Base-by-base conservation (phyloP, 92 coral and sea anemone genomes). In the Porites rus region DNA sequence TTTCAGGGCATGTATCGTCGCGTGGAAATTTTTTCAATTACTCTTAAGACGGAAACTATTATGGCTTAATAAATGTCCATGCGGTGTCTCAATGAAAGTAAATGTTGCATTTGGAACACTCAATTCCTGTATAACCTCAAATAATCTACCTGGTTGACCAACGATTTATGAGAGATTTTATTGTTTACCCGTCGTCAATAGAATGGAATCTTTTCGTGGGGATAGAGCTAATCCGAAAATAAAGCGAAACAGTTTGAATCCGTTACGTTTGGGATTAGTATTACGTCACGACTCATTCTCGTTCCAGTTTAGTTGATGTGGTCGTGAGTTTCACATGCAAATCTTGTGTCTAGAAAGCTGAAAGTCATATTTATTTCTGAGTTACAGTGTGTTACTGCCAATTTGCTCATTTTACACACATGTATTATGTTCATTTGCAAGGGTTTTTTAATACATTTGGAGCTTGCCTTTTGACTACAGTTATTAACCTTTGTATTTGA, bases 121-220 rank as follows among this genome's bases (percentile, higher is more conserved):
- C 11, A 51, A 18, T 18, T 73, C 77, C 20, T 69, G 64, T 66
- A 69, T 52, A 69, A 38, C 46, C 46, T 38, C 46, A 38, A 4
- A 38, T 38, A 38, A 81, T 53, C 85, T 81, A n/a, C 65, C 76
- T 50, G 85, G 77, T 81, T 54, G 76, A 69, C 76, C 76, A 81
- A 13, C 69, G 76, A 70, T 81, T 69, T 56, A 73, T 56, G 77
- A 58, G 18, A 25, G 56, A 54, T 69, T 81, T 76, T 69, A 67
- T 73, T n/a, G 77, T 51, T 54, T 25, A 24, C 68, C 54, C 56
- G 76, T 68, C 76, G 17, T n/a, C 13, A 65, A 81, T 81, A 70
- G 67, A 25, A 69, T 63, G 52, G 31, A 69, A 31, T 69, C 56
- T 28, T 59, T 53, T 14, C 22, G 7, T 13, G 11, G 20, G 12